These are phyloP conservation scores for Drosophila borborema DNA, from an alignment of 2,888 invertebrate genomes.

Conservation along the genomic window DNA sequence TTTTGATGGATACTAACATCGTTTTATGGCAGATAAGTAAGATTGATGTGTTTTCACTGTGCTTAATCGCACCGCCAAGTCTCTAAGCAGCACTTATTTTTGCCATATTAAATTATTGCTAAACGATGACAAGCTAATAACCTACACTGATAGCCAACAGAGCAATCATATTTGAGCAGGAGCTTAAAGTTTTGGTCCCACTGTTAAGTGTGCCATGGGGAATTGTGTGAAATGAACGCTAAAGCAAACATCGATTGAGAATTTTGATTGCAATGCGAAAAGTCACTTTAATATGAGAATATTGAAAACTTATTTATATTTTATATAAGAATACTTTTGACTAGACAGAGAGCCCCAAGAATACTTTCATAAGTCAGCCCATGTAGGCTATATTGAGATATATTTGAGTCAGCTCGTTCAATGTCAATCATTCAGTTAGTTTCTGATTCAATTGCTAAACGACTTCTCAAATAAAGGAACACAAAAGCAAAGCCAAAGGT, in stretches of 20 bases:
- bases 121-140: slow-evolving; percentile 26
- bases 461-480: neutral
- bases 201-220: neutral
- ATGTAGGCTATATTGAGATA: neutral
- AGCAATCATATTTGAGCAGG: neutral
- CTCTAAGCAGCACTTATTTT: slow-evolving; percentile 26
- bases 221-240: neutral
- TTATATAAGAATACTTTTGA: neutral
- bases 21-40: slow-evolving; percentile 34
- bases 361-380: neutral
- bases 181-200: neutral
- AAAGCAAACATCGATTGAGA: neutral
- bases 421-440: slow-evolving; percentile 11
- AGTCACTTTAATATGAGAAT: neutral
- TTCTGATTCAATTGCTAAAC: slow-evolving; percentile 5
- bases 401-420: neutral
- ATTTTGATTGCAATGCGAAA: neutral
- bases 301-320: neutral
- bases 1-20: slow-evolving; percentile 16
- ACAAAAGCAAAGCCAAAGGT: slow-evolving; percentile 3
- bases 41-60: slow-evolving; percentile 28
- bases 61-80: slow-evolving; percentile 30
- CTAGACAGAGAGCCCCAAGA: neutral
- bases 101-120: slow-evolving; percentile 28
- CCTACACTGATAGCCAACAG: neutral